Conservation (phyloP, 1,140 invertebrate species). For the Panulirus ornatus region DNA sequence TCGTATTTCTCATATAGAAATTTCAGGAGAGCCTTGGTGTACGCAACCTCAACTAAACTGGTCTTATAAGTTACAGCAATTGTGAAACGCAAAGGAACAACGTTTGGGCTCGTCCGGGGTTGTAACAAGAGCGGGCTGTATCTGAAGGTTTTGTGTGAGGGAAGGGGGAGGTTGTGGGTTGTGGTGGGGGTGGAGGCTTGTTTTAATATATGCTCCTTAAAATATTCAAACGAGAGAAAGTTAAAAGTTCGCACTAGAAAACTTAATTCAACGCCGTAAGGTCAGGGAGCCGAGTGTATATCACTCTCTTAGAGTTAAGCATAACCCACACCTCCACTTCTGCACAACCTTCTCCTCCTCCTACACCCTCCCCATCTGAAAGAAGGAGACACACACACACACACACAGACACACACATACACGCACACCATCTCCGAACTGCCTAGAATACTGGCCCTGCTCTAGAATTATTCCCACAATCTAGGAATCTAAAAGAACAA, state of each 20-base stretch:
- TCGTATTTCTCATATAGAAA: no score
- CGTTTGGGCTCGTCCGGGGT: no score
- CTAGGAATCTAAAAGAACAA: conserved; percentile 39
- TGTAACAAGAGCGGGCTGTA: no score
- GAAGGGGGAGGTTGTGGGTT: no score
- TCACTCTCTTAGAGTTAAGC: conserved; percentile 58
- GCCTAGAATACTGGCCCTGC: not conserved
- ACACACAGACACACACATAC: not conserved
- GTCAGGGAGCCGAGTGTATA: conserved; percentile 56
- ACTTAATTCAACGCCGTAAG: conserved; percentile 65
- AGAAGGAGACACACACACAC: not conserved
- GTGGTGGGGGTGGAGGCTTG: not conserved
- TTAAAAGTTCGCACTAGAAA: conserved; percentile 63
- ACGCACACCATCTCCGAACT: not conserved
- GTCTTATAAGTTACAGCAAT: no score
- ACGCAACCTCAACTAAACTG: no score
- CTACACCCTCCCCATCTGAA: not conserved
- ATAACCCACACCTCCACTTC: conserved; percentile 1
- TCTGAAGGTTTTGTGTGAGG: no score
- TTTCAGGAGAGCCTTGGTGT: no score
- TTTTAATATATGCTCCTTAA: conserved; percentile 56
- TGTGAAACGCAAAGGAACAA: no score
- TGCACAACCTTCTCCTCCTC: not conserved
- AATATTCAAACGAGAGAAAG: conserved; percentile 66
- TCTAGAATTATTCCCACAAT: conserved; percentile 63